phyloP scores from a whole-genome alignment of 2,797 vertebrate genomes.

The Leontocebus nigricollis region DNA sequence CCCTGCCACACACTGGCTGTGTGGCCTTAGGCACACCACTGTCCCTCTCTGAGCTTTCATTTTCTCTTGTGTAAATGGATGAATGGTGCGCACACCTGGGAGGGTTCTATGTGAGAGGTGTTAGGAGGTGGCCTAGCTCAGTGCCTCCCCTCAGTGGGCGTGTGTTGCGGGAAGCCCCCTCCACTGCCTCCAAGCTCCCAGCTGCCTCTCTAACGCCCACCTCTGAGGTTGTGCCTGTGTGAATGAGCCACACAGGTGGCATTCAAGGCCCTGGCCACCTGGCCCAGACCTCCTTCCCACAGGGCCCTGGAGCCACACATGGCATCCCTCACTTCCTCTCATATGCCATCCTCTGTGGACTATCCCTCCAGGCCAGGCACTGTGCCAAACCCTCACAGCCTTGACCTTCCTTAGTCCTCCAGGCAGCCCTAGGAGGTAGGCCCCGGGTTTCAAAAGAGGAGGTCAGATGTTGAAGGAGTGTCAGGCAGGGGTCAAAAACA shows the following conservation, averaged over 20 bases:
- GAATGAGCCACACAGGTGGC: not conserved
- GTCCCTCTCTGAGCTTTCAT: not conserved
- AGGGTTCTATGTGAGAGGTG: not conserved
- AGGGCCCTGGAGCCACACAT: not conserved
- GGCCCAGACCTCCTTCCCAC: not conserved
- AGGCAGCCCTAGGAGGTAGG: not conserved
- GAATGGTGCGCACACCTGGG: not conserved
- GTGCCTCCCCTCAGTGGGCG: not conserved
- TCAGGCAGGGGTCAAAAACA: not conserved
- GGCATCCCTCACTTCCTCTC: fast-evolving
- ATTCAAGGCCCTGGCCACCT: not conserved
- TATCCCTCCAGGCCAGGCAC: not conserved
- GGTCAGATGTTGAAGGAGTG: not conserved
- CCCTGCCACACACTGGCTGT: not conserved
- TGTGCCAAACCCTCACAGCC: not conserved
- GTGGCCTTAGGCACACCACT: not conserved
- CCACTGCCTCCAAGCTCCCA: not conserved
- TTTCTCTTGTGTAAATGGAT: not conserved
- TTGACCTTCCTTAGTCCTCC: not conserved
- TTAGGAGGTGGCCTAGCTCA: not conserved
- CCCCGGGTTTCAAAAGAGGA: not conserved
- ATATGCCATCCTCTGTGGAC: fast-evolving
- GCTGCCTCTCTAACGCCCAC: not conserved
- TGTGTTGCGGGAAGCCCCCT: not conserved
- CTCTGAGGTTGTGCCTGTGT: fast-evolving